A percentile compares a stretch with the other conserved stretches of the same genome.
Conservation (phyloP, 2,113 vertebrate genomes). For the Vombatus ursinus region DNA sequence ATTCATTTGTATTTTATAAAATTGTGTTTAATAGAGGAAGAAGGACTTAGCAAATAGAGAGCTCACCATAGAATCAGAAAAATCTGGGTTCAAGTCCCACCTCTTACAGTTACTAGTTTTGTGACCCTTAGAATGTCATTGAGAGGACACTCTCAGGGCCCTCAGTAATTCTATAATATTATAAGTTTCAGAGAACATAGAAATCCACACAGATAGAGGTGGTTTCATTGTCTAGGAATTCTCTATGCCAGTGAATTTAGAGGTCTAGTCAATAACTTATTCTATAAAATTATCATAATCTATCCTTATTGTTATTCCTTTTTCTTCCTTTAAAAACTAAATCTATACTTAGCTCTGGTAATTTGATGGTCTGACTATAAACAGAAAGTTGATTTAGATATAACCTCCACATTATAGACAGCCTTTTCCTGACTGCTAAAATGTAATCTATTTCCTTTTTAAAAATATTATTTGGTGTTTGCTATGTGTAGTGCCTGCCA, state of each 20-base stretch:
- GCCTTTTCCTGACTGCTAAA: background rate
- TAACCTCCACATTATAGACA: background rate
- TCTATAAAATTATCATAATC: background rate
- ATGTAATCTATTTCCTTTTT: background rate
- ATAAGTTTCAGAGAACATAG: background rate
- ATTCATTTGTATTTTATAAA: background rate
- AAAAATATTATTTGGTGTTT: background rate
- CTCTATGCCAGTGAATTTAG: too few relatives aligned
- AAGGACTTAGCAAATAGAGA: background rate
- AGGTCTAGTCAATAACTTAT: background rate
- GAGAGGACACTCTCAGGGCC: background rate
- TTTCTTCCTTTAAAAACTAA: background rate
- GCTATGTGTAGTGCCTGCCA: background rate
- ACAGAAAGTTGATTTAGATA: background rate
- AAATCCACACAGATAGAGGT: background rate
- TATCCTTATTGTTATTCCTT: background rate
- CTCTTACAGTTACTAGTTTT: background rate
- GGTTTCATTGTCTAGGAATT: background rate
- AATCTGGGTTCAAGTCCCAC: too few relatives aligned
- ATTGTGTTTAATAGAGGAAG: background rate
- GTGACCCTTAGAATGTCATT: background rate
- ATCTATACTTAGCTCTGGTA: background rate
- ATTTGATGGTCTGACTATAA: background rate
- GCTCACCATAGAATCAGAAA: background rate
- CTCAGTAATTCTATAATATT: background rate